Percentiles rank a stretch among this genome's conserved stretches.
Evolutionary conservation across 2,113 vertebrate genomes (phyloP).

Genomic region (Acanthochromis polyacanthus): DNA sequence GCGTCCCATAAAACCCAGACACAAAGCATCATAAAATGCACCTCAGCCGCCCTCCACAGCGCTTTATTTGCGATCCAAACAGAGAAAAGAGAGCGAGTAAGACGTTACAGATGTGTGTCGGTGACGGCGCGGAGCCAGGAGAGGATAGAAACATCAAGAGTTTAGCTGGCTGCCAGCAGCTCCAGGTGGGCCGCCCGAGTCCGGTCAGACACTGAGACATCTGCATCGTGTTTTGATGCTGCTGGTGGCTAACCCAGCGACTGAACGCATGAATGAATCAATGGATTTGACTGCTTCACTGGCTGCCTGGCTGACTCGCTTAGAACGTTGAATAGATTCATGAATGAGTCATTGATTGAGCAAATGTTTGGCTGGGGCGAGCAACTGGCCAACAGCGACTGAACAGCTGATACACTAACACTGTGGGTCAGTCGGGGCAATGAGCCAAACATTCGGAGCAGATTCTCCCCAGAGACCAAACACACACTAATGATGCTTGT

Average conservation of each 20-base stretch:
- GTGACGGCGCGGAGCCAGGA: conserved; percentile 25
- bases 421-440: not conserved
- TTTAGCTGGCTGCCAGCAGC: conserved; percentile 59
- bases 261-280: conserved; percentile 52
- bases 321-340: conserved; percentile 29
- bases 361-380: conserved; percentile 40
- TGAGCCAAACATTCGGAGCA: conserved; percentile 3
- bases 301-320: conserved; percentile 24
- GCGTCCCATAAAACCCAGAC: too few species aligned
- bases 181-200: conserved; percentile 64
- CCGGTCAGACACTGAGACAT: conserved; percentile 45
- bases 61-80: not conserved
- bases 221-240: conserved; percentile 11
- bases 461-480: not conserved
- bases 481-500: not conserved
- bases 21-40: conserved; percentile 28
- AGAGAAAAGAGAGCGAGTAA: not conserved
- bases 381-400: conserved; percentile 35
- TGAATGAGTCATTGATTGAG: conserved; percentile 59
- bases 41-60: not conserved
- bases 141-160: conserved; percentile 65
- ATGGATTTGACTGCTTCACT: conserved; percentile 30
- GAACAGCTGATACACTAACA: conserved; percentile 48
- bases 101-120: conserved; percentile 27
- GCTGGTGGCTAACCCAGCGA: conserved; percentile 34